Conservation (phyloP, 2,113 vertebrate species). For the Gadus macrocephalus region DNA sequence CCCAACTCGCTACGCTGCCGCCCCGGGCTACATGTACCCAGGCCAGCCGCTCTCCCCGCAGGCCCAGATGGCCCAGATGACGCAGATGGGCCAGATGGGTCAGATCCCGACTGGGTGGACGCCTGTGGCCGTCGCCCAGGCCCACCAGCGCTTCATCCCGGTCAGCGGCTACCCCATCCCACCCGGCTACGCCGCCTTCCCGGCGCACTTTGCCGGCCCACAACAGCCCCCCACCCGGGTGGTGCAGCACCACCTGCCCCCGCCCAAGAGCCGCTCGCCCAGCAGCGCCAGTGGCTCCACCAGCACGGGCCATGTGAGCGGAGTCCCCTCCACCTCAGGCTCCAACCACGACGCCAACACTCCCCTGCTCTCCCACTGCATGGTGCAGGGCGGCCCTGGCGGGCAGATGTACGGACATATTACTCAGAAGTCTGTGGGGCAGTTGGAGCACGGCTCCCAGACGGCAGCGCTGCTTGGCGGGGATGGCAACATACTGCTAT, state of each 20-base stretch:
- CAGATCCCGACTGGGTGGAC: conserved; percentile 73
- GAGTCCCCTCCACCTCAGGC: conserved; percentile 90
- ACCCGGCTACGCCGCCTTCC: conserved; percentile 91
- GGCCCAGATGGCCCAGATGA: conserved; percentile 82
- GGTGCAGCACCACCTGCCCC: conserved; percentile 93
- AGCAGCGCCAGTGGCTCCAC: conserved; percentile 98
- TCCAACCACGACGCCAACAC: conserved; percentile 98
- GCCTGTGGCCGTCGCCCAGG: conserved; percentile 78
- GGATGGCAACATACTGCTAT: conserved; percentile 82
- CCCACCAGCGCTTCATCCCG: conserved; percentile 89
- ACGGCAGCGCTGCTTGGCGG: conserved; percentile 77
- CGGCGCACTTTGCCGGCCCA: conserved; percentile 81
- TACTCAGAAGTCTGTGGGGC: too few species aligned
- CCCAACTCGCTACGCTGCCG: conserved; percentile 76
- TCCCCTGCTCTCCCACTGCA: conserved; percentile 88
- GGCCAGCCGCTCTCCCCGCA: conserved; percentile 79
- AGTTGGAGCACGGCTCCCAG: conserved; percentile 84
- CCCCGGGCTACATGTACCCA: conserved; percentile 83
- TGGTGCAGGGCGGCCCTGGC: conserved; percentile 75
- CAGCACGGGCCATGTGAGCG: conserved; percentile 95
- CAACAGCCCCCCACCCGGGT: conserved; percentile 72
- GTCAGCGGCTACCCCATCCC: conserved; percentile 96
- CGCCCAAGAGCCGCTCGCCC: conserved; percentile 94
- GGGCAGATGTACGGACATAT: conserved; percentile 81
- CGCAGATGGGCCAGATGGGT: conserved; percentile 75